These are phyloP conservation scores for Crocidura indochinensis DNA, from an alignment of 2,797 vertebrate species.

Conservation along the genomic window DNA sequence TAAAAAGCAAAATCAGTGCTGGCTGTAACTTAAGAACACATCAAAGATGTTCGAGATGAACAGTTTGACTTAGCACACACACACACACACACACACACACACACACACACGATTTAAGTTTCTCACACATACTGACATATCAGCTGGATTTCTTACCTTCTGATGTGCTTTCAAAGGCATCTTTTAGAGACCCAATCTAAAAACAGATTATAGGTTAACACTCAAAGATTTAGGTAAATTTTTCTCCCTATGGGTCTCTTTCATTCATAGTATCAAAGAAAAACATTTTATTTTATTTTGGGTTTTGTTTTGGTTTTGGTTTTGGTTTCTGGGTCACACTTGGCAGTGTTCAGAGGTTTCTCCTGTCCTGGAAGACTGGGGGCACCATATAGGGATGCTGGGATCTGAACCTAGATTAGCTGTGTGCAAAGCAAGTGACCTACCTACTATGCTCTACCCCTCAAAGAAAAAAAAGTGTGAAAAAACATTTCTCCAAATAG, in stretches of 20 bases:
- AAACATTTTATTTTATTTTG: neutral
- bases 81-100: neutral
- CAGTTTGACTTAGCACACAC: neutral
- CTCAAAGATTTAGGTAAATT: constrained; percentile 40
- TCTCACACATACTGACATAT: constrained; percentile 54
- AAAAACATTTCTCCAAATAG: constrained; percentile 45
- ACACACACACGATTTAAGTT: neutral
- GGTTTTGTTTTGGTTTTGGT: neutral
- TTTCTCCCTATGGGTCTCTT: constrained; percentile 5
- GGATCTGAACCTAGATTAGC: too few relatives aligned
- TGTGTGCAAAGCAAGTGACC: too few relatives aligned
- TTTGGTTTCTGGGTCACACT: too few relatives aligned
- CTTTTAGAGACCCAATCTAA: constrained; percentile 88
- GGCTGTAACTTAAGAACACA: neutral
- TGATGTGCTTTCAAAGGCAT: constrained; percentile 86
- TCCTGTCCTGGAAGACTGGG: neutral
- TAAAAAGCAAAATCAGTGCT: neutral
- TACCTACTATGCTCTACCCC: too few relatives aligned
- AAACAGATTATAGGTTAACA: constrained; percentile 78
- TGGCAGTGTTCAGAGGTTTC: neutral
- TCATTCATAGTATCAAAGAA: constrained; percentile 48
- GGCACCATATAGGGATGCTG: too few relatives aligned
- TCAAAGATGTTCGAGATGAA: neutral
- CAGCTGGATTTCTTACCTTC: constrained; percentile 87
- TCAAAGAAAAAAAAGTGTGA: too few relatives aligned